Base-by-base conservation (phyloP, 2,797 vertebrate genomes). In the Numenius phaeopus region DNA sequence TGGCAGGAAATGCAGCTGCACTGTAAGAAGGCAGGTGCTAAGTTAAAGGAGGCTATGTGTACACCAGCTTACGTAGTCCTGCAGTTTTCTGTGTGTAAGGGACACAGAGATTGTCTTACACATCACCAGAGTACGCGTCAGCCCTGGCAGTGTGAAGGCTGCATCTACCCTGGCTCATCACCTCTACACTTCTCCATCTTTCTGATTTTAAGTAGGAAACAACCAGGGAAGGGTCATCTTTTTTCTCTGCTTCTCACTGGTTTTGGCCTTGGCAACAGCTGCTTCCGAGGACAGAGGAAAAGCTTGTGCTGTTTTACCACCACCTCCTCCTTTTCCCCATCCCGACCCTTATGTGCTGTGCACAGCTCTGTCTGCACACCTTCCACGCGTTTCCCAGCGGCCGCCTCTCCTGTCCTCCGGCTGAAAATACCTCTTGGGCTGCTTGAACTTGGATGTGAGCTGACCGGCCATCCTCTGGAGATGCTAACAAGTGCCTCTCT, bases 331-430 rank as follows among this genome's bases (percentile, higher is more conserved):
- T 64, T 69, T 79, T 64, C 55, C 44, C 21, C 26, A 7, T 52
- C 71, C 21, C 2, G 0, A 37, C 40, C 54, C 15, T 20, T 9
- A 40, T 9, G 21, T 4, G 7, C 59, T 64, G 21, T 58, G 49
- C 1, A 0, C 0, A 0, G 58, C 58, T 71, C 70, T 81, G n/a
- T 34, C 59, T 3, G 9, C 54, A 26, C 40, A 34, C 37, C 84
- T 86, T 93, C 71, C 46, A 29, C 8, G 3, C 72, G 29, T 88
- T 85, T 85, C n/a, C 39, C 40, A 89, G 50, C 62, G 78, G 85
- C 57, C 1, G 2, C 62, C 27, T 73, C 66, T 83, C 70, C 39
- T 5, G 0, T 46, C n/a, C 23, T 76, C 47, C 20, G 52, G 49
- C 49, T 59, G 58, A 83, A 90, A 86, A 75, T 88, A 79, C 37